Percentiles rank a stretch among this genome's conserved stretches.
phyloP scores from a whole-genome alignment of 2,888 invertebrate species.

The Teleogryllus oceanicus region DNA sequence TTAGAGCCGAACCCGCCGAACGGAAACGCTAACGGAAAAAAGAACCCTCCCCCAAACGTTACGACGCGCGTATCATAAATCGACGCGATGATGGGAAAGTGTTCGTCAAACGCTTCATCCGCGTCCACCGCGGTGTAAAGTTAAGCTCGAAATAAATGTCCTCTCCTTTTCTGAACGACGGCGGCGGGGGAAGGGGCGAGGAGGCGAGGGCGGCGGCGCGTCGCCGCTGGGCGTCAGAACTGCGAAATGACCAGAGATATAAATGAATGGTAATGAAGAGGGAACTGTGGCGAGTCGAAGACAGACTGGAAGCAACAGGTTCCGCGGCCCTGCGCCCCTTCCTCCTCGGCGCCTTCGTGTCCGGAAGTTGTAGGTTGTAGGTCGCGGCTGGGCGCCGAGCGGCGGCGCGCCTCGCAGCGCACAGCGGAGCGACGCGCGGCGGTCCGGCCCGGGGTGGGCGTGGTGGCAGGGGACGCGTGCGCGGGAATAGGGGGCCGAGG shows the following conservation, averaged over 20 bases:
- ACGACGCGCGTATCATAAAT: no score
- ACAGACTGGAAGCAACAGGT: conserved; percentile 18
- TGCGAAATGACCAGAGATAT: neutral
- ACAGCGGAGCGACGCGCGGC: neutral
- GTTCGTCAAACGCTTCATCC: no score
- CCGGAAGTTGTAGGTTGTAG: conserved; percentile 4
- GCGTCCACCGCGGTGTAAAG: no score
- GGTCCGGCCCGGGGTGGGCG: no score
- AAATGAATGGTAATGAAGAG: conserved; percentile 18
- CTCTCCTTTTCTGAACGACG: no score
- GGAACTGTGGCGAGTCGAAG: neutral
- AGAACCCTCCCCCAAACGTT: no score
- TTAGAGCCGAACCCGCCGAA: no score
- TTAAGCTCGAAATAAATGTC: no score
- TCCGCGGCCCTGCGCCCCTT: neutral
- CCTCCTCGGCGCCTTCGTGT: neutral
- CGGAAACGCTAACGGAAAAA: no score
- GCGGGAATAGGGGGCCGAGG: no score
- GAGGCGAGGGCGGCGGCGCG: neutral
- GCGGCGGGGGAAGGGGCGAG: neutral
- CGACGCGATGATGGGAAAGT: no score
- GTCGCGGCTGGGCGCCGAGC: neutral
- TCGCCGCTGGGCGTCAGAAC: neutral
- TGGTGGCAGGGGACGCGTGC: no score
- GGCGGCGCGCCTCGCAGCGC: neutral